These are phyloP conservation scores for Prosapia bicincta DNA, from an alignment of 2,888 invertebrate species.

Conservation along the genomic window DNA sequence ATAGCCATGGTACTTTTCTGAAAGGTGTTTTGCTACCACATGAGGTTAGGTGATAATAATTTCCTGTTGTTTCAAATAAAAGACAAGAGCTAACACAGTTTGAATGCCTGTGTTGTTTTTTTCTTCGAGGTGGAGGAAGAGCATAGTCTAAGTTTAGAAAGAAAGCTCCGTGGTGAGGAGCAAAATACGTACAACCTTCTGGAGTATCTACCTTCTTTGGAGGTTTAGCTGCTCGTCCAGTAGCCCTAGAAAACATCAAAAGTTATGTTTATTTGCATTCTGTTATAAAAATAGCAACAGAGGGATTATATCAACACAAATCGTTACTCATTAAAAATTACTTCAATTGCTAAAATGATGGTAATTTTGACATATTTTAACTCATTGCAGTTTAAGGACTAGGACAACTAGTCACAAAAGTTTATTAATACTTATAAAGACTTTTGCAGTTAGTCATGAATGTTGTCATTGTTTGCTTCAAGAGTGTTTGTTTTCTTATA, in stretches of 20 bases:
- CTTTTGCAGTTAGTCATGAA: no score
- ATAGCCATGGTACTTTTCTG: constrained; percentile 51
- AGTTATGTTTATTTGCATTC: neutral
- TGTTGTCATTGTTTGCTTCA: no score
- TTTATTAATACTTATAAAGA: no score
- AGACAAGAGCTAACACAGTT: constrained; percentile 6
- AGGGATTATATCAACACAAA: no score
- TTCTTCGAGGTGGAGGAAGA: constrained; percentile 28
- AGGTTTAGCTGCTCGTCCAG: constrained; percentile 26
- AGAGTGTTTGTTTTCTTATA: no score
- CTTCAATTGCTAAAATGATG: no score
- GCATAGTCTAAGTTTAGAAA: constrained; percentile 28
- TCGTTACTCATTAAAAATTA: no score
- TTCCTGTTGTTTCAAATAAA: constrained; percentile 6
- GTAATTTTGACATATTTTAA: no score
- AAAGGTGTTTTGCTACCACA: constrained; percentile 40
- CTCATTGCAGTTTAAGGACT: no score
- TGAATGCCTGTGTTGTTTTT: constrained; percentile 8
- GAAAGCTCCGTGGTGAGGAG: constrained; percentile 23
- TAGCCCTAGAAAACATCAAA: constrained; percentile 20
- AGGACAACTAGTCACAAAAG: no score
- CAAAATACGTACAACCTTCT: constrained; percentile 22
- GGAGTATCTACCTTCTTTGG: constrained; percentile 22
- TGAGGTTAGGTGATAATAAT: constrained; percentile 8
- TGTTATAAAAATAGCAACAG: no score